Evolutionary conservation across 1,140 invertebrate species (phyloP).

Genomic region (Pseudomyrmex gracilis): DNA sequence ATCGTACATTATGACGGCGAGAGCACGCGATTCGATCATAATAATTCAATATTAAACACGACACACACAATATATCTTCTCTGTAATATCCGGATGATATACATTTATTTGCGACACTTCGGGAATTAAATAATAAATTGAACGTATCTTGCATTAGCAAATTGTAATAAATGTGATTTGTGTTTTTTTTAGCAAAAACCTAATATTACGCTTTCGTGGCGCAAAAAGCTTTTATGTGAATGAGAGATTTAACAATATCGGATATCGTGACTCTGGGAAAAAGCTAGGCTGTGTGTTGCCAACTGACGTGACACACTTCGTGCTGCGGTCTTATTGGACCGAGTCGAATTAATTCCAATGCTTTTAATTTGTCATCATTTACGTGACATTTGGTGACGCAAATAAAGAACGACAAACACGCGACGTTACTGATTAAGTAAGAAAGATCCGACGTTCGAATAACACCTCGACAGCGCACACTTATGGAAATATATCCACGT

Average conservation of each 20-base stretch:
- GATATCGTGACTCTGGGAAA: conserved; percentile 27
- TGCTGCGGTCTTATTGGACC: background rate
- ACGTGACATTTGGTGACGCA: conserved; percentile 34
- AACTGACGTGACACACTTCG: conserved; percentile 35
- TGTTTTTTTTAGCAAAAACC: background rate
- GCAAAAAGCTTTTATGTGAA: too few species aligned
- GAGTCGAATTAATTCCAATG: conserved; percentile 52
- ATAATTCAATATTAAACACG: conserved; percentile 3
- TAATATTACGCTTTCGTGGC: too few species aligned
- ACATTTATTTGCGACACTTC: background rate
- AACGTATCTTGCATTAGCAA: background rate
- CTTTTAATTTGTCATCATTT: conserved; percentile 58
- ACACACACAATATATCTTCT: background rate
- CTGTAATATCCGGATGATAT: background rate
- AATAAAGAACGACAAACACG: conserved; percentile 42
- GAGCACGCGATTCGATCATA: conserved; percentile 12
- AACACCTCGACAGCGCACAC: background rate
- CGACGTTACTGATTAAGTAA: conserved; percentile 51
- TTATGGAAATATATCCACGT: conserved; percentile 5
- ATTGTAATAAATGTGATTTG: background rate
- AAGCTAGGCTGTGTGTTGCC: background rate
- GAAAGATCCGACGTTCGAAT: conserved; percentile 11
- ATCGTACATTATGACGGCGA: background rate
- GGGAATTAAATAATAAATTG: background rate
- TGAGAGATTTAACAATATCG: background rate